Evolutionary conservation across 2,888 invertebrate genomes (phyloP).

Genomic region (Neocrepidodera transversa): DNA sequence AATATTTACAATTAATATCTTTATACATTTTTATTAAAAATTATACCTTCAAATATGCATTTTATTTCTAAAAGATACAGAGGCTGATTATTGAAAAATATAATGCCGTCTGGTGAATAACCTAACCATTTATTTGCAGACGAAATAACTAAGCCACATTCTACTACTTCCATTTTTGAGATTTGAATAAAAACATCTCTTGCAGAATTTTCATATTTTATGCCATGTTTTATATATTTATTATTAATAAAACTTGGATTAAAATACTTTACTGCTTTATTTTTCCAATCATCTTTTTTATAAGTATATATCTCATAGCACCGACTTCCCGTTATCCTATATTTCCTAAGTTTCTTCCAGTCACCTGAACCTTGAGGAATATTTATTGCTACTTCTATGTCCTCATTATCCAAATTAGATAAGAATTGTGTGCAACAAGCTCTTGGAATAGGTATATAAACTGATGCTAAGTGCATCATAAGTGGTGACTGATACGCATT

Average conservation of each 20-base stretch:
- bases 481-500: slow-evolving; percentile 6
- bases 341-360: slow-evolving; percentile 31
- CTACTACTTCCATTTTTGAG: slow-evolving; percentile 11
- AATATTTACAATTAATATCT: background rate
- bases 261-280: slow-evolving; percentile 31
- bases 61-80: slow-evolving; percentile 29
- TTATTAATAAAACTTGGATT: slow-evolving; percentile 27
- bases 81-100: slow-evolving; percentile 25
- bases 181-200: slow-evolving; percentile 19
- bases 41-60: slow-evolving; percentile 29
- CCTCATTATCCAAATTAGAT: slow-evolving; percentile 3
- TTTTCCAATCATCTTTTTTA: slow-evolving; percentile 27
- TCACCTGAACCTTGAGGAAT: slow-evolving; percentile 1
- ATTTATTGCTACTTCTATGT: slow-evolving; percentile 2
- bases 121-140: slow-evolving; percentile 29
- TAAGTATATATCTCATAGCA: slow-evolving; percentile 30
- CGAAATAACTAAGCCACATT: slow-evolving; percentile 30
- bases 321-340: slow-evolving; percentile 32
- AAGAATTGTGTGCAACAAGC: background rate
- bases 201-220: slow-evolving; percentile 21
- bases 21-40: background rate
- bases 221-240: slow-evolving; percentile 28
- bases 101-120: slow-evolving; percentile 30
- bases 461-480: slow-evolving; percentile 13
- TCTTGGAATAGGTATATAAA: background rate